A percentile compares a stretch with the other conserved stretches of the same genome.
Evolutionary conservation across 2,113 vertebrate genomes (phyloP).

Genomic region (Upupa epops): DNA sequence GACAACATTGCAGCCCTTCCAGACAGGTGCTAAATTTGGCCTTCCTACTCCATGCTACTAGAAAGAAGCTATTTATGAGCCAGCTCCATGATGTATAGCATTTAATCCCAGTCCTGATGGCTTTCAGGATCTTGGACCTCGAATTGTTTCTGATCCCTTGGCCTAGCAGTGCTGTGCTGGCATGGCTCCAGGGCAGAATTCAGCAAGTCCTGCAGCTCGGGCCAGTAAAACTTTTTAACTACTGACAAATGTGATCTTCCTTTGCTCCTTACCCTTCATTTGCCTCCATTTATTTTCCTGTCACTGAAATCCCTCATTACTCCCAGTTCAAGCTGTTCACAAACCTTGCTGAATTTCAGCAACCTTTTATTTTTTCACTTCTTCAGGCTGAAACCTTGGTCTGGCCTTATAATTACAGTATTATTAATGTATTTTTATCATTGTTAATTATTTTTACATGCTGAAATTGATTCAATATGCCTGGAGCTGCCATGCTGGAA

Average conservation of each 20-base stretch:
- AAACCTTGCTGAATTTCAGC: conserved; percentile 24
- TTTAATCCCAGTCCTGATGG: conserved; percentile 21
- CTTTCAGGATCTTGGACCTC: conserved; percentile 24
- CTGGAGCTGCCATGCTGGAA: conserved; percentile 65
- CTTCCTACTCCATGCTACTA: conserved; percentile 26
- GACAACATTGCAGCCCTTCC: background rate
- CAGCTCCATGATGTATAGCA: background rate
- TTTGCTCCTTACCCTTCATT: conserved; percentile 47
- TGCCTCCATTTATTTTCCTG: conserved; percentile 51
- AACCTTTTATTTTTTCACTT: background rate
- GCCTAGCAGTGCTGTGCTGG: conserved; percentile 6
- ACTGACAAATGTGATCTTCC: conserved; percentile 59
- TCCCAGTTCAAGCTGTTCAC: background rate
- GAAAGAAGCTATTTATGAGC: conserved; percentile 48
- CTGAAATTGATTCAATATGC: conserved; percentile 74
- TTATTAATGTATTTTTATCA: conserved; percentile 73
- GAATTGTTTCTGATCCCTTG: conserved; percentile 28
- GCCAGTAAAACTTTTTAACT: conserved; percentile 24
- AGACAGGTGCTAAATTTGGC: conserved; percentile 54
- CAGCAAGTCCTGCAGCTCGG: conserved; percentile 26
- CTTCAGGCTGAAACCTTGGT: conserved; percentile 35
- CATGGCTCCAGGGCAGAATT: conserved; percentile 36
- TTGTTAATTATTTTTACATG: conserved; percentile 74
- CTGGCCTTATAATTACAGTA: conserved; percentile 62
- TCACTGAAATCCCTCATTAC: conserved; percentile 46